These are phyloP conservation scores for Lucilia sericata DNA, from an alignment of 1,140 invertebrate genomes.

Conservation along the genomic window DNA sequence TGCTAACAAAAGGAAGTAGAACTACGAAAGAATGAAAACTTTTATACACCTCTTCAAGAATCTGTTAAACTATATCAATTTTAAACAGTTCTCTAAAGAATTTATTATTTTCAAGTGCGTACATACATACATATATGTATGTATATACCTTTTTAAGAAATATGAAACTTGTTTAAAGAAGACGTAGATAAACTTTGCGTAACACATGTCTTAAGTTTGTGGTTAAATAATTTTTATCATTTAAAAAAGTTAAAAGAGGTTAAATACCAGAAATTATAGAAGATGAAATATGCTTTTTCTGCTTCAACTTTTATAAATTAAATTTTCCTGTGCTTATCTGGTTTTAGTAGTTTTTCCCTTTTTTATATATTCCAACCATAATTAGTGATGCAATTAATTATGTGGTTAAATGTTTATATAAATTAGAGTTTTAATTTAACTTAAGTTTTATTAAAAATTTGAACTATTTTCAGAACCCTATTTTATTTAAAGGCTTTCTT, in stretches of 20 bases:
- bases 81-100: background rate
- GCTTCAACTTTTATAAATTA: background rate
- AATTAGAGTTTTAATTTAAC: background rate
- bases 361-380: background rate
- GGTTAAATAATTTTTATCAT: slow-evolving; percentile 1
- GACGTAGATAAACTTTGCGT: background rate
- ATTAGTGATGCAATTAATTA: slow-evolving; percentile 19
- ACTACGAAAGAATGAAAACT: background rate
- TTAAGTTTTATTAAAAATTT: too few relatives aligned
- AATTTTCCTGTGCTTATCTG: background rate
- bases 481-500: too few relatives aligned
- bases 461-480: too few relatives aligned
- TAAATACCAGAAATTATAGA: background rate
- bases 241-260: slow-evolving; percentile 5
- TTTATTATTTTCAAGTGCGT: too few relatives aligned
- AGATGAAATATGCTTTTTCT: background rate
- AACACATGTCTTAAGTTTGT: slow-evolving; percentile 18
- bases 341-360: background rate
- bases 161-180: background rate
- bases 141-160: background rate
- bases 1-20: background rate
- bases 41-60: background rate
- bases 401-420: background rate
- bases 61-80: background rate
- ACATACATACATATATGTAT: background rate